Percentiles rank a stretch among this genome's conserved stretches.
phyloP scores from a whole-genome alignment of 1,140 invertebrate species.

The Belonocnema kinseyi region DNA sequence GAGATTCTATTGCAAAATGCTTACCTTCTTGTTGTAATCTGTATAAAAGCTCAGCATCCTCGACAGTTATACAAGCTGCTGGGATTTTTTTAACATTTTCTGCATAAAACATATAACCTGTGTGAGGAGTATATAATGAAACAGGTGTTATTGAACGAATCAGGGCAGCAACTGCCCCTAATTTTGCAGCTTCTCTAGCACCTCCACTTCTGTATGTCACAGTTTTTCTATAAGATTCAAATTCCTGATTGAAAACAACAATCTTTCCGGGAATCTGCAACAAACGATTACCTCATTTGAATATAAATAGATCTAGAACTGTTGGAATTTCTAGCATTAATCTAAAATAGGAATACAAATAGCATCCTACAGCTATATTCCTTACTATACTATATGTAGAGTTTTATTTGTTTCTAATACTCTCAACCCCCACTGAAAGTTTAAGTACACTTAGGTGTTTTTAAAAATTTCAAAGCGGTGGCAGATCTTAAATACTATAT shows the following conservation, averaged over 20 bases:
- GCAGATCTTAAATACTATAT: too few species aligned
- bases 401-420: too few species aligned
- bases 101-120: conserved; percentile 80
- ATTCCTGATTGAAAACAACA: conserved; percentile 84
- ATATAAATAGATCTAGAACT: too few species aligned
- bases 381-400: too few species aligned
- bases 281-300: conserved; percentile 1
- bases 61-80: conserved; percentile 85
- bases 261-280: conserved; percentile 82
- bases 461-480: too few species aligned
- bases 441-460: too few species aligned
- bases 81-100: conserved; percentile 84
- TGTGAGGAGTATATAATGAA: conserved; percentile 84
- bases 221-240: conserved; percentile 79
- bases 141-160: conserved; percentile 86
- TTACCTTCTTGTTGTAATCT: conserved; percentile 80
- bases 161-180: conserved; percentile 85
- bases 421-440: too few species aligned
- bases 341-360: too few species aligned
- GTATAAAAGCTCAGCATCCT: conserved; percentile 86
- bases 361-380: too few species aligned
- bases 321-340: too few species aligned
- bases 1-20: neutral
- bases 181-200: conserved; percentile 80
- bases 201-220: conserved; percentile 78